Conservation (phyloP, 2,113 vertebrate species). For the Lota lota region DNA sequence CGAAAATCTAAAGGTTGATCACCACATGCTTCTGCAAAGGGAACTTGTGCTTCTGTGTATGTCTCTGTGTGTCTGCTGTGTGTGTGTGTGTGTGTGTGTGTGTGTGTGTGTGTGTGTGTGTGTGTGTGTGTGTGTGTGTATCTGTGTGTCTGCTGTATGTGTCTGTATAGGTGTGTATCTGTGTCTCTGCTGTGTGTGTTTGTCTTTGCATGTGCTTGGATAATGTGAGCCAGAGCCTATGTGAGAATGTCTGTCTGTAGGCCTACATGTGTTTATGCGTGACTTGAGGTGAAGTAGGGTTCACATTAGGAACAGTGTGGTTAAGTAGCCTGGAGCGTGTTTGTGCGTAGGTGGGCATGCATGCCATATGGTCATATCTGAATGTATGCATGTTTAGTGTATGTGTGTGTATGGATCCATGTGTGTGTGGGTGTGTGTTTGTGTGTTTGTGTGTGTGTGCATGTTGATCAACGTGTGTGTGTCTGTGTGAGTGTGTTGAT, state of each 20-base stretch:
- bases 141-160: too few relatives aligned
- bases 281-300: constrained; percentile 42
- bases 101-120: neutral
- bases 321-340: constrained; percentile 29
- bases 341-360: neutral
- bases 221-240: neutral
- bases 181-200: constrained; percentile 3
- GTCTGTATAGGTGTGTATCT: constrained; percentile 1
- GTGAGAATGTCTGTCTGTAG: constrained; percentile 1
- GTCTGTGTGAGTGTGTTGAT: constrained; percentile 19
- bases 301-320: constrained; percentile 37
- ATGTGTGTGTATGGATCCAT: neutral
- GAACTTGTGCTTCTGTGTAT: neutral
- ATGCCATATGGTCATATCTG: neutral
- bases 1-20: neutral
- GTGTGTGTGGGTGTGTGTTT: constrained; percentile 11
- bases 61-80: constrained; percentile 1
- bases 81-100: too few relatives aligned
- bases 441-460: constrained; percentile 5
- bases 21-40: neutral
- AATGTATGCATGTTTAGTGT: constrained; percentile 4
- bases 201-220: neutral
- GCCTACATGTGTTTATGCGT: constrained; percentile 18
- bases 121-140: neutral
- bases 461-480: neutral